Conservation (phyloP, 2,113 vertebrate genomes). For the Oncorhynchus tshawytscha region DNA sequence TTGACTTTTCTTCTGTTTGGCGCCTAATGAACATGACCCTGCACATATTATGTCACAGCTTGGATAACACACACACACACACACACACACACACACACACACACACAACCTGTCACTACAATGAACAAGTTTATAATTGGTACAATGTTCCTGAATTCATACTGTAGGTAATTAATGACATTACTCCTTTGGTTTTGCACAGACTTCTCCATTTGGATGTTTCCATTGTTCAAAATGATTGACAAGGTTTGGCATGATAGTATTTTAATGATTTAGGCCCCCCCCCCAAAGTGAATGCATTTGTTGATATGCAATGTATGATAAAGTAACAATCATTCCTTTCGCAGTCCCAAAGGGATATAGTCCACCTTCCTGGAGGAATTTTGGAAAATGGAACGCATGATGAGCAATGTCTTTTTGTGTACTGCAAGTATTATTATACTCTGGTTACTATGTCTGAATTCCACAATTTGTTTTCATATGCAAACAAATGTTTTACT, state of each 20-base stretch:
- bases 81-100: no score
- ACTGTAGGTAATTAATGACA: not conserved
- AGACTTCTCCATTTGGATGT: not conserved
- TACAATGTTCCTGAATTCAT: no score
- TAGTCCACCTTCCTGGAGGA: not conserved
- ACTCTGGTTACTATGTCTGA: constrained; percentile 17
- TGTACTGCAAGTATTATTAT: constrained; percentile 2
- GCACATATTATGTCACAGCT: no score
- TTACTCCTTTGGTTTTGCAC: not conserved
- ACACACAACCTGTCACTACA: no score
- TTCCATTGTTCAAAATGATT: not conserved
- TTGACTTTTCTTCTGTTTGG: no score
- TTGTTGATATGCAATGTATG: constrained; percentile 12
- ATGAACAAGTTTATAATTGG: no score
- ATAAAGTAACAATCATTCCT: not conserved
- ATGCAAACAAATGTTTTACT: constrained; percentile 37
- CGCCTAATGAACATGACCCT: no score
- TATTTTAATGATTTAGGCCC: not conserved
- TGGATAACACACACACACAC: no score
- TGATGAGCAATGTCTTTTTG: constrained; percentile 12
- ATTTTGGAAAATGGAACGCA: constrained; percentile 28
- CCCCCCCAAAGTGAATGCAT: not conserved
- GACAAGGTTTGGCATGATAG: not conserved
- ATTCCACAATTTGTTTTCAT: constrained; percentile 40
- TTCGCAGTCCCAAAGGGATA: not conserved